A percentile compares a stretch with the other conserved stretches of the same genome.
These are phyloP conservation scores for Darwinula stevensoni DNA, from an alignment of 2,888 invertebrate species.

Conservation along the genomic window DNA sequence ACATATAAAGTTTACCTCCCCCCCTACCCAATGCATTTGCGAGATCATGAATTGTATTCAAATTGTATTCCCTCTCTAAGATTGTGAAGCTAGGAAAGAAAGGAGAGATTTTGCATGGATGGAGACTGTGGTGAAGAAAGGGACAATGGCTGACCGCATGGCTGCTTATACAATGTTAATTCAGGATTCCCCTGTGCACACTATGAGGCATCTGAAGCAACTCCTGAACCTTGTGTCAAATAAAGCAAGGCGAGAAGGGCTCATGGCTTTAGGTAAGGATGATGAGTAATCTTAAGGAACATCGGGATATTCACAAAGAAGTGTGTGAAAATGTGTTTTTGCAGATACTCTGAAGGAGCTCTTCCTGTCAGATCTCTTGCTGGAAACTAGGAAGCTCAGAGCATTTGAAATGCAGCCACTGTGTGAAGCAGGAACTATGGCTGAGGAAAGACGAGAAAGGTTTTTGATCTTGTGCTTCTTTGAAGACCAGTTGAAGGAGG, in stretches of 20 bases:
- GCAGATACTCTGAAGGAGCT: conserved; percentile 49
- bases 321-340: too few relatives aligned
- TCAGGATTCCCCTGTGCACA: conserved; percentile 54
- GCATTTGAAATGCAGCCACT: conserved; percentile 33
- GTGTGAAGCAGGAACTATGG: conserved; percentile 12
- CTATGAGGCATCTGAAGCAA: conserved; percentile 32
- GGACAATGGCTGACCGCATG: conserved; percentile 54
- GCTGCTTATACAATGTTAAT: conserved; percentile 52
- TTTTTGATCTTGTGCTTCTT: conserved; percentile 18
- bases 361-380: conserved; percentile 29
- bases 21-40: too few relatives aligned
- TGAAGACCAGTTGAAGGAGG: conserved; percentile 56
- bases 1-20: too few relatives aligned
- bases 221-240: conserved; percentile 46
- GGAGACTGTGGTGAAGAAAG: conserved; percentile 40
- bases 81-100: background rate
- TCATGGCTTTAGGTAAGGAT: conserved; percentile 13
- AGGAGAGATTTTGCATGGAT: conserved; percentile 39
- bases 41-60: too few relatives aligned
- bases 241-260: conserved; percentile 29
- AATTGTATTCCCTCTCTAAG: too few relatives aligned
- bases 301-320: too few relatives aligned
- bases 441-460: conserved; percentile 9
- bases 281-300: too few relatives aligned
- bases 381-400: conserved; percentile 26